These are phyloP conservation scores for Clarias macrocephalus DNA, from an alignment of 2,113 vertebrate species.

Conservation along the genomic window DNA sequence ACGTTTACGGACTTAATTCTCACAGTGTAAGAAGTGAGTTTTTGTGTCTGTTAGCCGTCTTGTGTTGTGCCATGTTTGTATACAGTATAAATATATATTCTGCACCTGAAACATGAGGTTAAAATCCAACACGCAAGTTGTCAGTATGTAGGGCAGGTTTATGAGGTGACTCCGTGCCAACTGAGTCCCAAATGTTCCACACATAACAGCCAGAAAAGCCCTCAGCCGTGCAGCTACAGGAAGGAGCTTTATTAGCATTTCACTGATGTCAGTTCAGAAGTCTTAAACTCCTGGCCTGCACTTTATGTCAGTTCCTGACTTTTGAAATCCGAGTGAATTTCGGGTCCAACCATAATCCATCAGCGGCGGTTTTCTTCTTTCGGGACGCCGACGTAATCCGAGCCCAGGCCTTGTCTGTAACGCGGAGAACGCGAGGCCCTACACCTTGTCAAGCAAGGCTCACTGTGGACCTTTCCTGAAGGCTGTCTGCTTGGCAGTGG, in stretches of 20 bases:
- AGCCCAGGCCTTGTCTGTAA: conserved; percentile 50
- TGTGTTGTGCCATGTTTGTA: conserved; percentile 22
- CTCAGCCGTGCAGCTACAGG: conserved; percentile 17
- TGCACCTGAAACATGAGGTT: background rate
- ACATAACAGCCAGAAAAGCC: conserved; percentile 20
- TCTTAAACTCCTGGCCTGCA: conserved; percentile 17
- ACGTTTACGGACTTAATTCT: conserved; percentile 11
- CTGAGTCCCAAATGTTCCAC: conserved; percentile 24
- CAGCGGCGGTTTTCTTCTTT: conserved; percentile 16
- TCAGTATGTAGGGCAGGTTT: conserved; percentile 12
- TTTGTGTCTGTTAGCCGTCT: background rate
- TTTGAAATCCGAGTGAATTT: conserved; percentile 38
- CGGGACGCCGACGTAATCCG: conserved; percentile 31
- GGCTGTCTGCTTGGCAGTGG: conserved; percentile 53
- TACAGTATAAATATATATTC: conserved; percentile 8
- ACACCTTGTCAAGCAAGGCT: conserved; percentile 38
- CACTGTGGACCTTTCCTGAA: conserved; percentile 52
- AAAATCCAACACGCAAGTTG: conserved; percentile 1
- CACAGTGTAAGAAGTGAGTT: background rate
- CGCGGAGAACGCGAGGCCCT: conserved; percentile 38
- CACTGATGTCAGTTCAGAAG: conserved; percentile 37
- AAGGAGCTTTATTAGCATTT: conserved; percentile 41
- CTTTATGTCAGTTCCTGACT: conserved; percentile 34
- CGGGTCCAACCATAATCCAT: conserved; percentile 28
- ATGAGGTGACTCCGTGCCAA: conserved; percentile 16